These are phyloP conservation scores for Drosophila chauvacae DNA, from an alignment of 1,140 invertebrate species.

Conservation along the genomic window DNA sequence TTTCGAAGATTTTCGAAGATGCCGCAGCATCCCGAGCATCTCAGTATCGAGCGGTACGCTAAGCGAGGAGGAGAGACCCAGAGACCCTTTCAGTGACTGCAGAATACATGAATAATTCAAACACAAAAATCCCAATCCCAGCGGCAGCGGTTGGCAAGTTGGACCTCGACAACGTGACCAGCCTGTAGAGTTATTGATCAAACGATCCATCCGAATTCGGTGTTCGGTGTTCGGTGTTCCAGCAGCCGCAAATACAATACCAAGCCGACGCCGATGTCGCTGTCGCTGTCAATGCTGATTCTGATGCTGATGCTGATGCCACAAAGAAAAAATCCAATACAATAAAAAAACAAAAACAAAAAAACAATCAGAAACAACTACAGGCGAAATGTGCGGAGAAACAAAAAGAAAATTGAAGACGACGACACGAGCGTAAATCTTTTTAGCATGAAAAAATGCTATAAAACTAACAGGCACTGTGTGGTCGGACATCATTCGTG, in stretches of 20 bases:
- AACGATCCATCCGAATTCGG: constrained; percentile 54
- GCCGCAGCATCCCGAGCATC: constrained; percentile 21
- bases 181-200: constrained; percentile 77
- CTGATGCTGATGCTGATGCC: constrained; percentile 15
- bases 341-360: constrained; percentile 21
- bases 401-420: constrained; percentile 80
- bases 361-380: constrained; percentile 42
- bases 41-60: constrained; percentile 67
- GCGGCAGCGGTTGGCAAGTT: constrained; percentile 35
- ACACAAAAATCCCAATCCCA: constrained; percentile 47
- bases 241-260: constrained; percentile 13
- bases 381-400: constrained; percentile 74
- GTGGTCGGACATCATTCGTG: constrained; percentile 78
- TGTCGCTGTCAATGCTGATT: constrained; percentile 1
- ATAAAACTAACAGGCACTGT: constrained; percentile 84
- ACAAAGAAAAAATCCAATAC: constrained; percentile 36
- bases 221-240: constrained; percentile 31
- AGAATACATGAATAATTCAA: constrained; percentile 78
- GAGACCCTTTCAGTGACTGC: constrained; percentile 55
- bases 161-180: constrained; percentile 66
- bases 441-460: constrained; percentile 84
- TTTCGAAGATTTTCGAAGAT: constrained; percentile 48
- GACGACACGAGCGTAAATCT: constrained; percentile 81
- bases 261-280: constrained; percentile 1
- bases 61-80: constrained; percentile 45